Conservation (phyloP, 1,140 invertebrate species). For the Apocrypta bakeri region DNA sequence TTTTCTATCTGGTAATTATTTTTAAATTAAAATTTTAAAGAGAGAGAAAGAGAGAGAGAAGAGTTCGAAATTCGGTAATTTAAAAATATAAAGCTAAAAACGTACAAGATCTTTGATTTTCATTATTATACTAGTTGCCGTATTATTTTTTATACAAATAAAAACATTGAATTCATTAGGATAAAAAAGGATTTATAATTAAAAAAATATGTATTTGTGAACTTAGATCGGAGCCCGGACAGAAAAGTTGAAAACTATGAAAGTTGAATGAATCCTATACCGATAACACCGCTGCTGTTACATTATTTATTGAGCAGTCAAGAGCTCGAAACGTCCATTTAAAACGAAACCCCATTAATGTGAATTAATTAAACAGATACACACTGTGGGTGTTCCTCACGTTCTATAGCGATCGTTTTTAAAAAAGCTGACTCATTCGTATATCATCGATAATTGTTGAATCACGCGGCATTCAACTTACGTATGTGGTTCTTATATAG, state of each 20-base stretch:
- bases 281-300: conserved; percentile 16
- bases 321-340: conserved; percentile 18
- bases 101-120: no score
- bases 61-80: no score
- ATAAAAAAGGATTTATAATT: no score
- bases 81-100: no score
- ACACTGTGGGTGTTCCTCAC: conserved; percentile 27
- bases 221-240: neutral
- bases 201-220: no score
- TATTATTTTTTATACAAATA: no score
- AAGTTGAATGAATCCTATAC: conserved; percentile 9
- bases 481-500: conserved; percentile 30
- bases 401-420: neutral
- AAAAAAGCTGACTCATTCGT: conserved; percentile 24
- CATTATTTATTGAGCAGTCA: conserved; percentile 43
- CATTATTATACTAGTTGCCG: no score
- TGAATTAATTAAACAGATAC: conserved; percentile 44
- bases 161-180: no score
- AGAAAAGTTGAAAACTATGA: conserved; percentile 4
- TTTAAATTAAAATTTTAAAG: no score
- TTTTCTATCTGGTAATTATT: no score
- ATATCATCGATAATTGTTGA: conserved; percentile 42
- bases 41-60: no score
- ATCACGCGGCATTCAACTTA: conserved; percentile 35
- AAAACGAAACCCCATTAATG: conserved; percentile 39